Base-by-base conservation (phyloP, 1,140 invertebrate genomes). In the Hesperophylax magnus region DNA sequence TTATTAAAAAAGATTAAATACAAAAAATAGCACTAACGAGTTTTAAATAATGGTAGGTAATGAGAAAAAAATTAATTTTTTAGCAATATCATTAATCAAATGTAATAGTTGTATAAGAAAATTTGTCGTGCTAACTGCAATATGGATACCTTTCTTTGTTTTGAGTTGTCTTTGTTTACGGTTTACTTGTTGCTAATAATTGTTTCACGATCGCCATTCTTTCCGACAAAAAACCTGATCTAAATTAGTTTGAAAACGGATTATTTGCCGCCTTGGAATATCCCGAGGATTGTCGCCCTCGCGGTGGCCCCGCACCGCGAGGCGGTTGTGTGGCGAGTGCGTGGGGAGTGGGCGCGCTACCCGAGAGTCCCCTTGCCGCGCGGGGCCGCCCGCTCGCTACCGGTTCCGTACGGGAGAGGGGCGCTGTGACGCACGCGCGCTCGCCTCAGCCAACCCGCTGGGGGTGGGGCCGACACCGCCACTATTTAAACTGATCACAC, bases 401-500 rank as follows among this genome's bases (percentile, higher is more conserved):
- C 34, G 53, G n/a, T 53, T 74, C 20, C 52, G 24, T 17, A 6
- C 8, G 34, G 54, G 72, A 22, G 34, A 9, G 34, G 34, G 47
- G 39, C 15, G 69, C 34, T 8, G 65, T 47, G 65, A 34, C 67
- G 67, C 31, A 17, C 34, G 67, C 56, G 67, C 54, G 78, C 20
- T 60, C 7, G 22, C 14, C 14, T 58, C 22, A 7, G 8, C 39
- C 65, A 5, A 76, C 3, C 34, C 9, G 34, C 27, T 7, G 79
- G 78, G 61, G 53, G 56, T 60, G 81, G 78, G 75, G 83, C 81
- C 58, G 27, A 86, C 85, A 86, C 85, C 87, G 88, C 87, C 87
- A 88, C 87, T 89, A 89, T 90, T 90, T 90, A 90, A 90, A 89
- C 87, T 88, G 88, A 87, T 88, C 86, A 87, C 87, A 84, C 86